Conservation (phyloP, 1,140 invertebrate genomes). For the Cyclina sinensis region DNA sequence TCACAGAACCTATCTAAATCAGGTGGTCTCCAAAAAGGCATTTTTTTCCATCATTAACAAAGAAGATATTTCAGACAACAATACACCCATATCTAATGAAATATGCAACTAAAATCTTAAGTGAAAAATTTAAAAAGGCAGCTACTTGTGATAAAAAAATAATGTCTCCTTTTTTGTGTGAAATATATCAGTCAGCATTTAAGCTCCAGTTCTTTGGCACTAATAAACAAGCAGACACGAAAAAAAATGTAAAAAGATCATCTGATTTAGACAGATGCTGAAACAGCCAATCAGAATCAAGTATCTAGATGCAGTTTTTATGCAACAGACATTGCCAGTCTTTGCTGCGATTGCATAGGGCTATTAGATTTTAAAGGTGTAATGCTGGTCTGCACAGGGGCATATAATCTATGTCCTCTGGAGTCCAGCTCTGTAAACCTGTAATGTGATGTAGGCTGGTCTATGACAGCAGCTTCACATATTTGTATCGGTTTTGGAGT, state of each 20-base stretch:
- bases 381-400: slow-evolving; percentile 51
- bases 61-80: too few relatives aligned
- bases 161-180: too few relatives aligned
- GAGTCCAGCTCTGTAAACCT: slow-evolving; percentile 28
- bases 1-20: too few relatives aligned
- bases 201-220: too few relatives aligned
- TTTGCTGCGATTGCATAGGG: slow-evolving; percentile 58
- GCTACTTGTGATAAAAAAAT: too few relatives aligned
- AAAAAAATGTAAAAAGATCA: neutral
- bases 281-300: neutral
- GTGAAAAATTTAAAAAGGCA: too few relatives aligned
- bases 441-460: slow-evolving; percentile 43
- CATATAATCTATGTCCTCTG: slow-evolving; percentile 49
- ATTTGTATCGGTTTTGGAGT: slow-evolving; percentile 38
- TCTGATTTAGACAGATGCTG: neutral
- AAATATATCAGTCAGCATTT: too few relatives aligned
- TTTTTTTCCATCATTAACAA: too few relatives aligned
- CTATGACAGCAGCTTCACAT: slow-evolving; percentile 47
- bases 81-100: too few relatives aligned
- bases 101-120: too few relatives aligned
- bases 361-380: slow-evolving; percentile 30
- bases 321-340: slow-evolving; percentile 56
- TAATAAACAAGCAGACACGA: too few relatives aligned
- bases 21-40: too few relatives aligned
- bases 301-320: slow-evolving; percentile 19